Base-by-base conservation (phyloP, 35 echinoderm and acorn worm genomes). In the Lytechinus pictus region DNA sequence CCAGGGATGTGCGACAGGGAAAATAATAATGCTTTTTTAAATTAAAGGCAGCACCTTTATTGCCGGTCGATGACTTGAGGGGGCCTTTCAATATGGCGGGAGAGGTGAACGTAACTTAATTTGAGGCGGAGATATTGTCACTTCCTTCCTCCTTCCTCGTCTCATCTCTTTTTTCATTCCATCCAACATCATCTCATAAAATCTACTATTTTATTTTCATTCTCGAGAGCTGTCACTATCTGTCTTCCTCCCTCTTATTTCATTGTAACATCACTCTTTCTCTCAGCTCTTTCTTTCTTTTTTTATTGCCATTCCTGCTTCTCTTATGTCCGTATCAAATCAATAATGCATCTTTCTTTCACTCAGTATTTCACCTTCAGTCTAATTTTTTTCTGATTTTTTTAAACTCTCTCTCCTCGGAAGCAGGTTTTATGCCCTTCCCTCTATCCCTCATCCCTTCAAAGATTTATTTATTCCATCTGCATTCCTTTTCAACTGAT, bases 21-120 rank as follows among this genome's bases (percentile, higher is more conserved):
- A 79, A 79, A 79, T 79, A 79, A 79, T 79, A 79, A 79, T 79
- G 66, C 66, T 79, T 79, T 79, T 79, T 24, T 79, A 79, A 79
- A 79, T 79, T 79, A 79, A 79, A 79, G 19, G 66, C 66, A 79
- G 66, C 66, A 79, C 66, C 66, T 79, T 79, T 79, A 79, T 79
- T 79, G 66, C 21, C 21, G 66, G 66, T 16, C 66, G n/a, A 79
- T 79, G 66, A 79, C 66, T 79, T 79, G 66, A 79, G 66, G 66
- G 66, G 66, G n/a, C 9, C 66, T 24, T 79, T 79, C 66, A 24
- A 24, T 79, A 1, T 24, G 21, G 21, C 4, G 19, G 66, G 21
- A 79, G 66, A 79, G 66, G 66, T 79, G 66, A 79, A 24, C 16
- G 29, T 91, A 52, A 51, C 29, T 91, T 51, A 91, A 91, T 54